Conservation (phyloP, 2,888 invertebrate genomes). For the Cremastinae sp. region DNA sequence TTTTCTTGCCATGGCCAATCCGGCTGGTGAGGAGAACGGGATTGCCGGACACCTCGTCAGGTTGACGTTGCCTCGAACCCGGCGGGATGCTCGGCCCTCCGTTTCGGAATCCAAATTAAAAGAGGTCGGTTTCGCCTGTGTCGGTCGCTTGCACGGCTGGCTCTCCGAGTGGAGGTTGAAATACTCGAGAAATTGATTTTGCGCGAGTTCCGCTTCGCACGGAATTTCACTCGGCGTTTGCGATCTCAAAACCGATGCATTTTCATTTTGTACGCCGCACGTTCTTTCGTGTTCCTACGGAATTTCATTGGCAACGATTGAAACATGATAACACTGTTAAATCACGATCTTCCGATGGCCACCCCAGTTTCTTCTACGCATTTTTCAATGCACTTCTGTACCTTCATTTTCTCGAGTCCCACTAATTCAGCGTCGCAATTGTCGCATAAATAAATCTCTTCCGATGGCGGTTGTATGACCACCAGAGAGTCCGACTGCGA, state of each 20-base stretch:
- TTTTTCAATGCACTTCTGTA: conserved; percentile 68
- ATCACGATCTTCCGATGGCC: too few relatives aligned
- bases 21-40: conserved; percentile 82
- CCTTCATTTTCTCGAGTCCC: conserved; percentile 82
- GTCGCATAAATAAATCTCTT: conserved; percentile 88
- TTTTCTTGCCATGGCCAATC: conserved; percentile 80
- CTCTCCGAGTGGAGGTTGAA: conserved; percentile 77
- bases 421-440: conserved; percentile 89
- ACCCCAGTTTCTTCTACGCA: background rate
- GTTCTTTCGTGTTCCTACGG: conserved; percentile 81
- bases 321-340: conserved; percentile 29
- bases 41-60: conserved; percentile 81
- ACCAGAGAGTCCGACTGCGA: conserved; percentile 79
- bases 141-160: conserved; percentile 37
- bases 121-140: background rate
- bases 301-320: conserved; percentile 46
- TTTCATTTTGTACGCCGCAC: conserved; percentile 79
- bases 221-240: conserved; percentile 72
- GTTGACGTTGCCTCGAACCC: conserved; percentile 80
- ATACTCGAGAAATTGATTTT: conserved; percentile 81
- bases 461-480: conserved; percentile 82
- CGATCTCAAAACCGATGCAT: conserved; percentile 80
- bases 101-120: conserved; percentile 35
- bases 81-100: conserved; percentile 75
- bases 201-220: conserved; percentile 69